phyloP scores from a whole-genome alignment of 2,888 invertebrate genomes.

The Andrena haemorrhoa region DNA sequence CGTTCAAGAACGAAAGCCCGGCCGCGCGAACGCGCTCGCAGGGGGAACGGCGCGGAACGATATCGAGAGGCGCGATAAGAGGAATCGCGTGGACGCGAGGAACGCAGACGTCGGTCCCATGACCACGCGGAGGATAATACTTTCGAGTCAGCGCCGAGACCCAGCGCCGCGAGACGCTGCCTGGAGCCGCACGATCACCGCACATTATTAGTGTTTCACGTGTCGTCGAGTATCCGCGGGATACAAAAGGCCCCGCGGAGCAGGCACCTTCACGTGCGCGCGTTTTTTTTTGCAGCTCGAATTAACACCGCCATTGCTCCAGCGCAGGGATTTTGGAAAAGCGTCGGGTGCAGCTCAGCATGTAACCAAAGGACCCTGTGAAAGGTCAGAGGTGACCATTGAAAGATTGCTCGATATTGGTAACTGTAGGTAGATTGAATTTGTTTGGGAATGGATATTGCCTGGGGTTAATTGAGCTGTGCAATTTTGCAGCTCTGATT shows the following conservation, averaged over 20 bases:
- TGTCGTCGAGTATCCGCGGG: conserved; percentile 2
- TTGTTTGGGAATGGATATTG: too few species aligned
- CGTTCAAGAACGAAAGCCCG: background rate
- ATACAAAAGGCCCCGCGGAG: background rate
- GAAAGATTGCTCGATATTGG: too few species aligned
- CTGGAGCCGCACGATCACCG: conserved; percentile 17
- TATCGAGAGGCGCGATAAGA: background rate
- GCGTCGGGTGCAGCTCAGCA: too few species aligned
- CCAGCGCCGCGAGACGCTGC: conserved; percentile 8
- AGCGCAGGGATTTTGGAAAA: too few species aligned
- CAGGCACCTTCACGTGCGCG: background rate
- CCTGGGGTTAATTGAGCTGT: too few species aligned
- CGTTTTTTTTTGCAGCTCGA: background rate
- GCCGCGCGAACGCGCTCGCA: too few species aligned
- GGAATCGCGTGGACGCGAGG: background rate
- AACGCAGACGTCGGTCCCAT: background rate
- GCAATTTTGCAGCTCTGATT: too few species aligned
- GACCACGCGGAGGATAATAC: background rate
- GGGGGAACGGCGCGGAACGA: background rate
- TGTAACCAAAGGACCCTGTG: too few species aligned
- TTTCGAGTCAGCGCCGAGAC: conserved; percentile 2
- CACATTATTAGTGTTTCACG: conserved; percentile 41
- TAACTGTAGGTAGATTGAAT: too few species aligned
- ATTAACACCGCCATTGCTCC: background rate
- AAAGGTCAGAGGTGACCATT: too few species aligned